Percentiles rank a stretch among this genome's conserved stretches.
phyloP scores from a whole-genome alignment of 1,140 invertebrate genomes.

The Conopomorpha cramerella region DNA sequence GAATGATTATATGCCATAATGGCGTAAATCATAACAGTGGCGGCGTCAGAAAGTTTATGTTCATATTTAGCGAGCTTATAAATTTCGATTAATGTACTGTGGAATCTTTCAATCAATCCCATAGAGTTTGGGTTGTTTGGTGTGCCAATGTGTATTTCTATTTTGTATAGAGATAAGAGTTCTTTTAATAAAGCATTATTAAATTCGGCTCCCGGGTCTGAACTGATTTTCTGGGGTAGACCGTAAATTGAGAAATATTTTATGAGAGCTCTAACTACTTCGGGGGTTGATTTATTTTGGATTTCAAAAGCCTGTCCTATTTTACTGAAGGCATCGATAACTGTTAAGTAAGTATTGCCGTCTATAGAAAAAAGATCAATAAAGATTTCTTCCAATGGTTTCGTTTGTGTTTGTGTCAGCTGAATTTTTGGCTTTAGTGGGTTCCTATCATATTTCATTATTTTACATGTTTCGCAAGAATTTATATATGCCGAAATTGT shows the following conservation, averaged over 20 bases:
- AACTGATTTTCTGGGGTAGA: slow-evolving; percentile 7
- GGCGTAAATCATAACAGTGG: slow-evolving; percentile 12
- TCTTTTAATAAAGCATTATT: slow-evolving; percentile 18
- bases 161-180: slow-evolving; percentile 15
- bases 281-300: not conserved
- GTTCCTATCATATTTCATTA: slow-evolving; percentile 3
- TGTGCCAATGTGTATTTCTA: slow-evolving; percentile 18
- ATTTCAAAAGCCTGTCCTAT: slow-evolving; percentile 1
- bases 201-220: slow-evolving; percentile 16
- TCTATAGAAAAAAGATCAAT: slow-evolving; percentile 3
- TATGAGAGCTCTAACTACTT: slow-evolving; percentile 2
- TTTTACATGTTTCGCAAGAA: not conserved
- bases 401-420: not conserved
- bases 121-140: slow-evolving; percentile 25
- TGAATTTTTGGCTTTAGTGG: slow-evolving; percentile 1
- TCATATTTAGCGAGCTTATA: slow-evolving; percentile 17
- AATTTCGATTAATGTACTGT: slow-evolving; percentile 20
- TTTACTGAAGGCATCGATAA: slow-evolving; percentile 2
- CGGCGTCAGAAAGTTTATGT: slow-evolving; percentile 8
- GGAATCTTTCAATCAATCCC: slow-evolving; percentile 18
- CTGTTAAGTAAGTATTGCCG: not conserved
- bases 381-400: not conserved
- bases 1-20: slow-evolving; percentile 16
- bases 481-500: not conserved
- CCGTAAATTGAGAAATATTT: not conserved